A percentile compares a stretch with the other conserved stretches of the same genome.
Evolutionary conservation across 2,113 vertebrate species (phyloP).

Genomic region (Carassius auratus): DNA sequence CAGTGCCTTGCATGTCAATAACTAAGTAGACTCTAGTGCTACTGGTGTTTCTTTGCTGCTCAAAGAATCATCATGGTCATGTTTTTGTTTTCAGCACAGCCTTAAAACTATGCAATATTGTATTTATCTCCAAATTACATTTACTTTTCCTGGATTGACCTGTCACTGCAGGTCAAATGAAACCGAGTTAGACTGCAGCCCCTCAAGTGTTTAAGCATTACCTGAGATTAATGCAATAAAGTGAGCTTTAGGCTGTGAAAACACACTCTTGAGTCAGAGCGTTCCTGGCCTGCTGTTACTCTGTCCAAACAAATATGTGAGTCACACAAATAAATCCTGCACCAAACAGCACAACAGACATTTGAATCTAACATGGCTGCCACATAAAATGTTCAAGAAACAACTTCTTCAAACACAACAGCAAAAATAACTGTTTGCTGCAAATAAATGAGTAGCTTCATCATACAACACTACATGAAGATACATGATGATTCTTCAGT

Average conservation of each 20-base stretch:
- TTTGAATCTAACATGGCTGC: neutral
- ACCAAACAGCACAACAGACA: neutral
- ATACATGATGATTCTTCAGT: constrained; percentile 2
- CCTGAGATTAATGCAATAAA: constrained; percentile 11
- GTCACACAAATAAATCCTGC: constrained; percentile 9
- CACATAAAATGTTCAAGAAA: neutral
- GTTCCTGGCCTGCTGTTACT: neutral
- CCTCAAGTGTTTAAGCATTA: neutral
- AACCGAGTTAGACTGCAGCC: neutral
- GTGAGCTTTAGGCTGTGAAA: constrained; percentile 14
- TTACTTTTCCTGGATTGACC: neutral
- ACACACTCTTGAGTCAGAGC: constrained; percentile 12
- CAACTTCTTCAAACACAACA: neutral
- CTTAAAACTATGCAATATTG: neutral
- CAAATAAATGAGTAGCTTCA: neutral
- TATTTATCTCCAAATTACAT: neutral
- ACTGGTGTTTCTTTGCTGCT: constrained; percentile 19
- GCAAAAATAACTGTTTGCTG: neutral
- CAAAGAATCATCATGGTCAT: constrained; percentile 22
- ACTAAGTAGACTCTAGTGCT: neutral
- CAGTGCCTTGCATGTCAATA: constrained; percentile 27
- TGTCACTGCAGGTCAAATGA: neutral
- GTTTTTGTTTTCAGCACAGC: neutral
- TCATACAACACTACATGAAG: neutral
- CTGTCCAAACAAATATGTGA: constrained; percentile 37